Conservation (phyloP, 2,888 invertebrate genomes). For the Heliconius cydno region DNA sequence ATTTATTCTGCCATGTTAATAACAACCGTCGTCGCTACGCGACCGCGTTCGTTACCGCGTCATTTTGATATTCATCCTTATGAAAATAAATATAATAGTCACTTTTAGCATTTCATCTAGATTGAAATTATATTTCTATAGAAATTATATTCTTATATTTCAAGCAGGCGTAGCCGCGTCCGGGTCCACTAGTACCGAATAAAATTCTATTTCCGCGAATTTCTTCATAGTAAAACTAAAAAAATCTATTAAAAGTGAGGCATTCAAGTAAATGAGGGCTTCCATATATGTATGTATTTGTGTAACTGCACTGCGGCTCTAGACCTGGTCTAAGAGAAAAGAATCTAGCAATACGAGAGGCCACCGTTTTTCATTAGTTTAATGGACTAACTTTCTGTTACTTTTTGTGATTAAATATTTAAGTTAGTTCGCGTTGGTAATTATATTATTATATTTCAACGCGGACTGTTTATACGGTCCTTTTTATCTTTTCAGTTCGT, state of each 20-base stretch:
- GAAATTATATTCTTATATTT: no score
- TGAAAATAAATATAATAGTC: no score
- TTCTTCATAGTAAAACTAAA: not conserved
- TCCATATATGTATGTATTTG: constrained; percentile 77
- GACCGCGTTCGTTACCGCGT: no score
- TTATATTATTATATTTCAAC: constrained; percentile 28
- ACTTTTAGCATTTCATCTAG: no score
- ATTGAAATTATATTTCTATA: no score
- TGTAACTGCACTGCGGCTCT: constrained; percentile 75
- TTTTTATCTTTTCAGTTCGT: constrained; percentile 5
- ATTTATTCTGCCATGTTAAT: no score
- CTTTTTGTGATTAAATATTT: constrained; percentile 57
- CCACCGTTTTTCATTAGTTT: constrained; percentile 78
- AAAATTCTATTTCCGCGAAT: not conserved
- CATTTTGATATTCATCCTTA: no score
- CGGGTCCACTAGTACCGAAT: no score
- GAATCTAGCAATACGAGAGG: constrained; percentile 61
- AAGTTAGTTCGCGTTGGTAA: constrained; percentile 21
- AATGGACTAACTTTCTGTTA: constrained; percentile 65
- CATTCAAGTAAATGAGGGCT: constrained; percentile 75
- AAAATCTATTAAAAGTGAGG: constrained; percentile 49
- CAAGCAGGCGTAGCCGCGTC: no score
- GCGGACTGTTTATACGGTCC: constrained; percentile 1
- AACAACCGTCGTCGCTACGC: no score
- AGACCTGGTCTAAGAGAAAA: constrained; percentile 42